These are phyloP conservation scores for Scylla paramamosain DNA, from an alignment of 1,140 invertebrate genomes.

Conservation along the genomic window DNA sequence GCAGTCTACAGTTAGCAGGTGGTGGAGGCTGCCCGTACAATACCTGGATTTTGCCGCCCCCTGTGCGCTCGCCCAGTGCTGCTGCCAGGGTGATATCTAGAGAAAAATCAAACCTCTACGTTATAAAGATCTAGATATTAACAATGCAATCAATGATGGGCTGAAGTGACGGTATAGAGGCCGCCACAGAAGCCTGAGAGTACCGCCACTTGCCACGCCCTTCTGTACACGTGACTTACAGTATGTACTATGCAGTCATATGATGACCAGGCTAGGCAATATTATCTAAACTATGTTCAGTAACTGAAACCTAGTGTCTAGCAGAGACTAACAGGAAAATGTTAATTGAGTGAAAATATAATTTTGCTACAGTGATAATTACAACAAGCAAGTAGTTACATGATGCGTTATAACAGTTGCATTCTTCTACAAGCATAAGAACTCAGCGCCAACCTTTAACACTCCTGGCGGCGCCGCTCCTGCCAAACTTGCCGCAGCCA, in stretches of 20 bases:
- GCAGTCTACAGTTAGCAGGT: slow-evolving; percentile 65
- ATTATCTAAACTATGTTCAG: slow-evolving; percentile 70
- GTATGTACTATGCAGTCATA: slow-evolving; percentile 72
- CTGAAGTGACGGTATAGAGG: slow-evolving; percentile 59
- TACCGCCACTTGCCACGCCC: slow-evolving; percentile 43
- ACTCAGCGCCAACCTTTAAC: slow-evolving; percentile 47
- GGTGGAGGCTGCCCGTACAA: slow-evolving; percentile 66
- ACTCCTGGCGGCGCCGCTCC: neutral
- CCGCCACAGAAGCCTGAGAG: slow-evolving; percentile 65
- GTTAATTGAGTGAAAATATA: slow-evolving; percentile 73
- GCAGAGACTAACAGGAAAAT: slow-evolving; percentile 73
- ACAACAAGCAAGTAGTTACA: slow-evolving; percentile 73
- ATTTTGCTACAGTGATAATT: slow-evolving; percentile 74
- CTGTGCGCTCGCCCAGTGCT: slow-evolving; percentile 67
- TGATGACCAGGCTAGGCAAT: slow-evolving; percentile 73
- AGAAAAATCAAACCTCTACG: slow-evolving; percentile 70
- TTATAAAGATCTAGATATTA: slow-evolving; percentile 69
- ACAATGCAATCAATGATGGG: slow-evolving; percentile 66
- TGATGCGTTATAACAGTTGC: slow-evolving; percentile 72
- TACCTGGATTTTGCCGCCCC: slow-evolving; percentile 63
- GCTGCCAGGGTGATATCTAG: slow-evolving; percentile 73
- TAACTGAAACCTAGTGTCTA: slow-evolving; percentile 75
- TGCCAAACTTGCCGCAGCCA: slow-evolving; percentile 1
- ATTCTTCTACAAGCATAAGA: slow-evolving; percentile 65
- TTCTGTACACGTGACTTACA: slow-evolving; percentile 70